Base-by-base conservation (phyloP, 2,113 vertebrate species). In the Piaya cayana region DNA sequence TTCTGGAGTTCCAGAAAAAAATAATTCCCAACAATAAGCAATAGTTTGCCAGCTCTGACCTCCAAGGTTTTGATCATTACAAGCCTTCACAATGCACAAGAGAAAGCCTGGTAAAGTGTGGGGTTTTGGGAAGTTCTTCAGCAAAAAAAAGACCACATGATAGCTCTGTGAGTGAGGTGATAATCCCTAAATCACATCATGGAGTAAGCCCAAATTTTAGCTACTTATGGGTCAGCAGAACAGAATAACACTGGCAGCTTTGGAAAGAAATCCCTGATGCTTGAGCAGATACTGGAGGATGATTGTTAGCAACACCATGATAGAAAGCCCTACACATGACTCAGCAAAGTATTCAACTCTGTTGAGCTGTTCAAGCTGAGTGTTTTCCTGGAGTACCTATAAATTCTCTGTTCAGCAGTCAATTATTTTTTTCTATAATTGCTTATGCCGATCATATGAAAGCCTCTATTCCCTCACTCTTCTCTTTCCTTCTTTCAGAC, bases 221-320 rank as follows among this genome's bases (percentile, higher is more conserved):
- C 59, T 88, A 25, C 50, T 90, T 90, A 43, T 60, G 50, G 91
- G 67, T 94, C 87, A 93, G 21, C 37, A 80, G 78, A 93, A 58
- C 53, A 95, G 82, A 93, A 59, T 59, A 93, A 80, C 27, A 52
- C 29, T 22, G 68, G 23, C 29, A 93, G 32, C 18, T 55, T 74
- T 74, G 59, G 53, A 90, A 21, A 69, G 79, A 87, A 87, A 60
- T 60, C 67, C 76, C 55, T 34, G 26, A 37, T 72, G 34, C 8
- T 45, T 70, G 29, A 74, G 30, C 1, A 3, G 23, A 69, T 85
- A 32, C 9, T 77, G 23, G 21, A 67, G 30, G 30, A 70, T 70
- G 29, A 37, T 65, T 8, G 17, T 63, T 42, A 12, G 8, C 39
- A 29, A 83, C 52, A 63, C 29, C 7, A 25, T 43, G 52, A 42